Evolutionary conservation across 2,888 invertebrate species (phyloP).

Genomic region (Cepaea hortensis): DNA sequence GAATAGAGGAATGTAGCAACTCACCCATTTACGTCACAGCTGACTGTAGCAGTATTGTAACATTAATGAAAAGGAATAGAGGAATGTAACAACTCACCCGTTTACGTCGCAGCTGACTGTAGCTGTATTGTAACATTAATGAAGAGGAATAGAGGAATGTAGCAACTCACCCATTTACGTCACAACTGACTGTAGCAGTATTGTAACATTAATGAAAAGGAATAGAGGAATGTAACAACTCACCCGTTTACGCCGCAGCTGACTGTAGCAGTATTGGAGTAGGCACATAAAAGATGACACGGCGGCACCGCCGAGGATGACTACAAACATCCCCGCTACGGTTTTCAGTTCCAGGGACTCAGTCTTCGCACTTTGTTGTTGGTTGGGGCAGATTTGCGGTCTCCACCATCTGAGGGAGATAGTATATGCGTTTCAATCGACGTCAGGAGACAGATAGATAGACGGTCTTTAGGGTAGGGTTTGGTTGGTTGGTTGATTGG

Average conservation of each 20-base stretch:
- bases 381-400: constrained; percentile 66
- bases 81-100: too few relatives aligned
- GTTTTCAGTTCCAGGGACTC: constrained; percentile 67
- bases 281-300: constrained; percentile 63
- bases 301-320: constrained; percentile 63
- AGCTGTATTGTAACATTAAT: constrained; percentile 9
- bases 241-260: constrained; percentile 20
- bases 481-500: too few relatives aligned
- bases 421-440: background rate
- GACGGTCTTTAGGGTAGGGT: too few relatives aligned
- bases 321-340: constrained; percentile 70
- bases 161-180: too few relatives aligned
- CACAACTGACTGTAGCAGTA: too few relatives aligned
- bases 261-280: constrained; percentile 52
- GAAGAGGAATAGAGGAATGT: too few relatives aligned
- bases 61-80: too few relatives aligned
- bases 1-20: background rate
- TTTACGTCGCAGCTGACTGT: too few relatives aligned
- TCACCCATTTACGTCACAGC: constrained; percentile 18
- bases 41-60: constrained; percentile 31
- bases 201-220: too few relatives aligned
- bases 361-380: constrained; percentile 64
- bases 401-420: constrained; percentile 67
- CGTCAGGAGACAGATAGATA: too few relatives aligned
- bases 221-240: background rate